phyloP scores from a whole-genome alignment of 2,113 vertebrate genomes.

The Aldabrachelys gigantea region DNA sequence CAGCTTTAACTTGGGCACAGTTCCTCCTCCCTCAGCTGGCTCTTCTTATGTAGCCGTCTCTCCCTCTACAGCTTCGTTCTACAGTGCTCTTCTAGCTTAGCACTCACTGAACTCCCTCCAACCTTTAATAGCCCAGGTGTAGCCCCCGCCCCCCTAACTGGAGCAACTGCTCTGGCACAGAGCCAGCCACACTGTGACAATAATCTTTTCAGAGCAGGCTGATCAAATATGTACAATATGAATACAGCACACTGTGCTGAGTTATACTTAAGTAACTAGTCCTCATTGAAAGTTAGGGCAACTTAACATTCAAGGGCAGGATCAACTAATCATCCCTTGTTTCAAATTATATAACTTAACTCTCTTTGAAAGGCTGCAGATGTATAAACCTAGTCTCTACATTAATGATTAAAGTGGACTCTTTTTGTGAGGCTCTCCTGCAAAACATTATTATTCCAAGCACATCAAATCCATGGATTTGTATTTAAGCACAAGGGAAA shows the following conservation, averaged over 20 bases:
- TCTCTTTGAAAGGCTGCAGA: background rate
- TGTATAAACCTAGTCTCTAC: background rate
- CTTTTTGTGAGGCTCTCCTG: background rate
- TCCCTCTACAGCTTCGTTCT: background rate
- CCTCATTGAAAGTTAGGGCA: background rate
- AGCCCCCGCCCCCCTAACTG: background rate
- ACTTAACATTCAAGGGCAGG: background rate
- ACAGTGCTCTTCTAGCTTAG: background rate
- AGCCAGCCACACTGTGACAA: background rate
- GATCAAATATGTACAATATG: background rate
- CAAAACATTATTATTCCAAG: background rate
- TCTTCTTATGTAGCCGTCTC: background rate
- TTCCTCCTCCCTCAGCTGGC: background rate
- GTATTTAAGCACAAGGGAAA: background rate
- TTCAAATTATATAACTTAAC: background rate
- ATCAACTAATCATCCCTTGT: background rate
- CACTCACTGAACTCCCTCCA: background rate
- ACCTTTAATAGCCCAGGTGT: background rate
- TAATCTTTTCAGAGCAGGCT: background rate
- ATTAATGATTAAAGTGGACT: background rate
- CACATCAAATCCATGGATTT: background rate
- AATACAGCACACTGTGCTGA: background rate
- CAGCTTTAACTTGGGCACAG: background rate
- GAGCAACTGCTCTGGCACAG: background rate
- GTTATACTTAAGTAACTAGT: background rate